Base-by-base conservation (phyloP, 1,140 invertebrate genomes). In the Diorhabda elongata region DNA sequence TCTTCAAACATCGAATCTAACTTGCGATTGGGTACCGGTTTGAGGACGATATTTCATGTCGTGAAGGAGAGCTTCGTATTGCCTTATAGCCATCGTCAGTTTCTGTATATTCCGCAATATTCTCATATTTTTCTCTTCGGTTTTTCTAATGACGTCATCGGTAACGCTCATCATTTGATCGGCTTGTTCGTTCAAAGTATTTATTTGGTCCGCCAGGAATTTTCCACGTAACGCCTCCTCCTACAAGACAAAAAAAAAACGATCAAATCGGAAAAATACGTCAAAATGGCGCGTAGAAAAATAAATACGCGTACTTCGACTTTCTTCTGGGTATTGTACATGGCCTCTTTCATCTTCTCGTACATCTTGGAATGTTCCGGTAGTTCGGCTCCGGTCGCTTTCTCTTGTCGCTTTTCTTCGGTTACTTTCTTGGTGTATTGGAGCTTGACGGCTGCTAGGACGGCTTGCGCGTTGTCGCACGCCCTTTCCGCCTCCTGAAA, bases 21-120 rank as follows among this genome's bases (percentile, higher is more conserved):
- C 26, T 26, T 26, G 26, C 26, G 26, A 26, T 26, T 26, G 26
- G 26, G 26, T 26, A 26, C 26, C 47, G 47, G 47, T 52, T 52
- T 52, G 47, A 4, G 47, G 6, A 8, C 47, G 6, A 52, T 52
- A 8, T 52, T 52, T 52, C n/a, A 70, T 66, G 8, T 69, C 64
- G 4, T 47, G 3, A 58, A 74, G 64, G 9, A 62, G 64, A 4
- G 4, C 66, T 60, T 75, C 71, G 11, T 72, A 72, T 42, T 67
- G 65, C 44, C 69, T 67, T 62, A 77, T 74, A 4, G 76, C 75
- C 3, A 57, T 65, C 26, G 64, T 68, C 47, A 81, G 58, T 65
- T 72, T 72, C 65, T 76, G 75, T 42, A 79, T 78, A 69, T 79
- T 80, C 57, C 71, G 77, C 75, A 81, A 73, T 43, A 79, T 71